These are phyloP conservation scores for Rana temporaria DNA, from an alignment of 2,113 vertebrate species.

Conservation along the genomic window DNA sequence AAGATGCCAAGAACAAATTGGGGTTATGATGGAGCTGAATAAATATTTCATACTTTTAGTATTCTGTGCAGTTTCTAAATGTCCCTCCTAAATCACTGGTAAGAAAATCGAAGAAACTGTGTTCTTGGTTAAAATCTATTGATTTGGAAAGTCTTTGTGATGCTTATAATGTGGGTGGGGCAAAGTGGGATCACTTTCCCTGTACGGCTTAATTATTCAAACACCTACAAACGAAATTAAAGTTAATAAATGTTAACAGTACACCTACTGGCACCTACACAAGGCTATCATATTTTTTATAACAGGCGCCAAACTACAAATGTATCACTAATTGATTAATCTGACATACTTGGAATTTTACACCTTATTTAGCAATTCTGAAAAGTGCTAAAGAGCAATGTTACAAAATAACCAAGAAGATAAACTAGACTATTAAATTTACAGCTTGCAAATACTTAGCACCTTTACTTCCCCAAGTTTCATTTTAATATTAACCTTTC, in stretches of 20 bases:
- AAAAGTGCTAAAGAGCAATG: too few species aligned
- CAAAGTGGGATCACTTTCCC: not conserved
- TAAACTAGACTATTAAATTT: too few species aligned
- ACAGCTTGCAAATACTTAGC: too few species aligned
- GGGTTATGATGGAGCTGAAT: slow-evolving; percentile 11
- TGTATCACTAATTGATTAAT: not conserved
- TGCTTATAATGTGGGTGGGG: not conserved
- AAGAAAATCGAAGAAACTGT: not conserved
- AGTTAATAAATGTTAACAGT: slow-evolving; percentile 10
- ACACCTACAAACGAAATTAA: slow-evolving; percentile 20
- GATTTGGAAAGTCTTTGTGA: not conserved
- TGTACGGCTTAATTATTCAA: slow-evolving; percentile 6
- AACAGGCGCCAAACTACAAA: not conserved
- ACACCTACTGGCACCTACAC: not conserved
- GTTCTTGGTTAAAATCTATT: not conserved
- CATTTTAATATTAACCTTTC: too few species aligned
- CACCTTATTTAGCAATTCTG: too few species aligned
- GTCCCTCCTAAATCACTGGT: not conserved
- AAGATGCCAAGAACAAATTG: slow-evolving; percentile 9
- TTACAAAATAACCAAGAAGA: too few species aligned
- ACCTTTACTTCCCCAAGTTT: too few species aligned
- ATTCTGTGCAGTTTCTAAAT: not conserved
- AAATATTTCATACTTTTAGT: slow-evolving; percentile 24
- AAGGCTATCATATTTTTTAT: too few species aligned
- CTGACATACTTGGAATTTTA: too few species aligned